A percentile compares a stretch with the other conserved stretches of the same genome.
Conservation (phyloP, 2,888 invertebrate genomes). For the Dexiosoma caninum region DNA sequence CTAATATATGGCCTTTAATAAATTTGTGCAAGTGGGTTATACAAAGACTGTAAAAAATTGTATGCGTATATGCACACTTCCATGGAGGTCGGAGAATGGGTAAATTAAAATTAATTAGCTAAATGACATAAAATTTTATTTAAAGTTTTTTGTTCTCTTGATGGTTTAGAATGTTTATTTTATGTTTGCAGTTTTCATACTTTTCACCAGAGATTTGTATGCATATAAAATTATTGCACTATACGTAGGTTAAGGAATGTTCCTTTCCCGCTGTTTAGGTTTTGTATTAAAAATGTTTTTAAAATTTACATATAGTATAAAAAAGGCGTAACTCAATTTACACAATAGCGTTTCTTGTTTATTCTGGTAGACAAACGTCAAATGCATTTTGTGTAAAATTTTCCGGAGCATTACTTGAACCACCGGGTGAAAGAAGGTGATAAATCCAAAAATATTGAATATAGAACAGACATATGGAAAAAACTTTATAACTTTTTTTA, state of each 20-base stretch:
- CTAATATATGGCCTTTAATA: background rate
- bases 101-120: constrained; percentile 65
- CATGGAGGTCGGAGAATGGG: background rate
- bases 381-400: no score
- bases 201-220: background rate
- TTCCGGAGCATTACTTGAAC: no score
- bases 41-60: background rate
- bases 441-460: no score
- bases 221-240: background rate
- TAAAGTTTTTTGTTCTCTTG: constrained; percentile 29
- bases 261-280: background rate
- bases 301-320: no score
- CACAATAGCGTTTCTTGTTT: no score
- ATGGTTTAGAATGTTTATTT: constrained; percentile 9
- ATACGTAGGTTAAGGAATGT: background rate
- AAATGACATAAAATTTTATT: constrained; percentile 64
- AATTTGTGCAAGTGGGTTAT: background rate
- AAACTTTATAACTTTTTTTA: no score
- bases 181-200: background rate
- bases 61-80: background rate
- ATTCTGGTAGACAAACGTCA: no score
- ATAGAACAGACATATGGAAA: no score
- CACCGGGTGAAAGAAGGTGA: no score
- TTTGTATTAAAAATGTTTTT: background rate
- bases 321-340: no score